A percentile compares a stretch with the other conserved stretches of the same genome.
Evolutionary conservation across 2,113 vertebrate species (phyloP).

Genomic region (Anhinga rufa): DNA sequence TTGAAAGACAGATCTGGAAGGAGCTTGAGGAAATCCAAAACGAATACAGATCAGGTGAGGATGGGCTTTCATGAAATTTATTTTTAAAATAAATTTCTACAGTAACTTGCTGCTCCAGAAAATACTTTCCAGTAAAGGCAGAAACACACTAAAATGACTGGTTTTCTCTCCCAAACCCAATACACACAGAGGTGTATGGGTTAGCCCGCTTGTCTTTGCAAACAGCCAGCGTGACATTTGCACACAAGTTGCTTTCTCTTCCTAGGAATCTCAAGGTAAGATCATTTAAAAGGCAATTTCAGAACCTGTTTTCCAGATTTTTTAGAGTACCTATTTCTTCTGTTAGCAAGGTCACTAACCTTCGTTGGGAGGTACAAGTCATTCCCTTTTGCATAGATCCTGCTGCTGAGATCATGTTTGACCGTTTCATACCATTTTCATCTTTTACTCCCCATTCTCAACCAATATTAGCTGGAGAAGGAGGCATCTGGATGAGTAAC

Average conservation of each 20-base stretch:
- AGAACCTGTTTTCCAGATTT: not conserved
- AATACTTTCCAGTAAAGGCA: not conserved
- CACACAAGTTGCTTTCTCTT: not conserved
- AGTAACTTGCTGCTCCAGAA: not conserved
- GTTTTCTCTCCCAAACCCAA: not conserved
- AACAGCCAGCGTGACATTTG: not conserved
- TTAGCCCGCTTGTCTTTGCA: not conserved
- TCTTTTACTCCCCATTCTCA: not conserved
- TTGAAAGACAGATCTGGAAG: slow-evolving; percentile 75
- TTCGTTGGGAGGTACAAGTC: not conserved
- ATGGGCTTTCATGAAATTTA: not conserved
- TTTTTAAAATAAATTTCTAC: not conserved
- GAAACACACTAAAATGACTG: not conserved
- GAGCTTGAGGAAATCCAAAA: slow-evolving; percentile 79
- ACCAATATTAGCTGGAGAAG: not conserved
- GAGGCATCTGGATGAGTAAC: not conserved
- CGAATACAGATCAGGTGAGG: slow-evolving; percentile 80
- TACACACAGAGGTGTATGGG: no score
- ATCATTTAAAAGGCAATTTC: not conserved
- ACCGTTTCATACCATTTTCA: not conserved
- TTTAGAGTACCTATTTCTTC: not conserved
- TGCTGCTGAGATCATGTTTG: not conserved
- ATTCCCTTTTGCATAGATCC: not conserved
- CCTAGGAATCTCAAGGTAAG: not conserved
- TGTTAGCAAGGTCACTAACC: not conserved